phyloP scores from a whole-genome alignment of 2,888 invertebrate genomes.

The Cremastinae sp. region DNA sequence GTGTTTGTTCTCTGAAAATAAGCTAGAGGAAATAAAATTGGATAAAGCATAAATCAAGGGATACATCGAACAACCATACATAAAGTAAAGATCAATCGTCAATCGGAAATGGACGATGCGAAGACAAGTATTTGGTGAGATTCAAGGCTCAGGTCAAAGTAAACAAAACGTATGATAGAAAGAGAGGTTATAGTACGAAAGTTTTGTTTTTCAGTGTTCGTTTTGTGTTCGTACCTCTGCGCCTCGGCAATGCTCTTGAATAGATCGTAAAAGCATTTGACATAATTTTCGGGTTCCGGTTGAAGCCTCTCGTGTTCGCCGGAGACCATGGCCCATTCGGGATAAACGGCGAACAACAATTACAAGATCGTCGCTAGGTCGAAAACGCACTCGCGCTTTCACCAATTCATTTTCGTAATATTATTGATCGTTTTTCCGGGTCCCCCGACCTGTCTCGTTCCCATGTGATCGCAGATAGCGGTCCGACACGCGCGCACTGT shows the following conservation, averaged over 20 bases:
- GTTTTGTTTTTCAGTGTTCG: constrained; percentile 33
- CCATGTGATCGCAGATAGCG: constrained; percentile 50
- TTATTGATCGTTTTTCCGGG: constrained; percentile 76
- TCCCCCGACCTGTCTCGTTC: constrained; percentile 51
- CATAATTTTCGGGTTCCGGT: constrained; percentile 80
- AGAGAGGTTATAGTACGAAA: constrained; percentile 72
- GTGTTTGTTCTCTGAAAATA: background rate
- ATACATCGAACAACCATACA: constrained; percentile 2
- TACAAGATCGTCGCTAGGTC: constrained; percentile 18
- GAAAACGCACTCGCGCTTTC: constrained; percentile 69
- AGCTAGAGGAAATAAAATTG: background rate
- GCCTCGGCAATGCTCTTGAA: constrained; percentile 80
- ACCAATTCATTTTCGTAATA: constrained; percentile 78
- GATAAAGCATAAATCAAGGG: background rate
- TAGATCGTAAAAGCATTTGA: constrained; percentile 80
- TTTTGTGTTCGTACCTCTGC: constrained; percentile 75
- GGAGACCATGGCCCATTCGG: constrained; percentile 73
- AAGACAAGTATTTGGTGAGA: constrained; percentile 11
- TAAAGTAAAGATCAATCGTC: constrained; percentile 47
- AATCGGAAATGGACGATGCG: constrained; percentile 40
- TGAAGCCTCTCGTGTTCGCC: constrained; percentile 77
- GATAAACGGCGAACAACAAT: constrained; percentile 30
- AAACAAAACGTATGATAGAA: constrained; percentile 70
- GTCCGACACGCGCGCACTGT: constrained; percentile 40
- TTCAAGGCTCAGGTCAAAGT: constrained; percentile 66